These are phyloP conservation scores for Zaprionus inermis DNA, from an alignment of 1,140 invertebrate species.

Conservation along the genomic window DNA sequence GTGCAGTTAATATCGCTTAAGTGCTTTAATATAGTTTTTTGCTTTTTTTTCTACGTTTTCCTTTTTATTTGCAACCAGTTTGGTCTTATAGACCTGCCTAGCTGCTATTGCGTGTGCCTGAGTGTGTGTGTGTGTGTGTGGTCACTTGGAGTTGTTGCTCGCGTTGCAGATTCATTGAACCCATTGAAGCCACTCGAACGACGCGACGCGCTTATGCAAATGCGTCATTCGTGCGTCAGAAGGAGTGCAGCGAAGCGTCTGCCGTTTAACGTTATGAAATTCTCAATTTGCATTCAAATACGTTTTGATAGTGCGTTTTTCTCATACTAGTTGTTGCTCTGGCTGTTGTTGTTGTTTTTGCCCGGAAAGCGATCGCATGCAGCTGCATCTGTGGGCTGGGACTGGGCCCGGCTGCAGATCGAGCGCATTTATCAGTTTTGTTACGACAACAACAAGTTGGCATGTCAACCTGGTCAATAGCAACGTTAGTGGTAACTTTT, in stretches of 20 bases:
- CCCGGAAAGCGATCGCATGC: conserved; percentile 63
- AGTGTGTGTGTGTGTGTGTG: conserved; percentile 10
- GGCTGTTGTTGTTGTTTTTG: not conserved
- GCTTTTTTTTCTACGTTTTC: not conserved
- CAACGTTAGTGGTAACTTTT: not conserved
- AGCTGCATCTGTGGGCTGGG: not conserved
- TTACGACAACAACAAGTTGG: conserved; percentile 29
- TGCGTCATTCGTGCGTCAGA: conserved; percentile 27
- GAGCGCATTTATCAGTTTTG: conserved; percentile 47
- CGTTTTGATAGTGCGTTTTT: conserved; percentile 44
- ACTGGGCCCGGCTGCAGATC: not conserved
- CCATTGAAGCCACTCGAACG: conserved; percentile 21
- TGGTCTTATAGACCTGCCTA: not conserved
- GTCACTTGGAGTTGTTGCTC: conserved; percentile 1
- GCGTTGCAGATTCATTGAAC: conserved; percentile 40
- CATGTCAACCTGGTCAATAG: conserved; percentile 12
- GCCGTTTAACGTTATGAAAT: conserved; percentile 24
- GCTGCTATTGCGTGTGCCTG: not conserved
- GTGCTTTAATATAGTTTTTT: not conserved
- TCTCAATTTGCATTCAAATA: conserved; percentile 43
- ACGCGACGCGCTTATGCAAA: conserved; percentile 21
- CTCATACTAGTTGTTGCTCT: not conserved
- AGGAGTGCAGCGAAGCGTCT: conserved; percentile 15
- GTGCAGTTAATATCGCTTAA: not conserved
- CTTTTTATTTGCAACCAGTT: conserved; percentile 13